These are phyloP conservation scores for Ophion costatus DNA, from an alignment of 2,888 invertebrate genomes.

Conservation along the genomic window DNA sequence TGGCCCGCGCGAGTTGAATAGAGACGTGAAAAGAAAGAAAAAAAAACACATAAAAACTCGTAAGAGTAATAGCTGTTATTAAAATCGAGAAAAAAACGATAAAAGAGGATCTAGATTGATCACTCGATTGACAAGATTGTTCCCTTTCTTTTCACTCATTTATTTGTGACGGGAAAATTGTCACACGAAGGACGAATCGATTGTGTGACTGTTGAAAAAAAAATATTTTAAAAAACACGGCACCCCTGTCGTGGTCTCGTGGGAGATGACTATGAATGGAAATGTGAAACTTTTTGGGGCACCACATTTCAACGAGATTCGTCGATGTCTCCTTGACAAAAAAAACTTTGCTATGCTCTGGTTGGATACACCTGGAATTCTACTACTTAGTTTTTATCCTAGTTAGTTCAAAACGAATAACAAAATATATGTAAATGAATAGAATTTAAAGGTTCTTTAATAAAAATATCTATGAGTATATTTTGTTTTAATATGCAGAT, in stretches of 20 bases:
- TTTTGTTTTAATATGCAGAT: no score
- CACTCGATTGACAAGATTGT: conserved; percentile 21
- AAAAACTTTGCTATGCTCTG: no score
- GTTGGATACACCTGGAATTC: no score
- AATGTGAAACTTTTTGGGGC: not conserved
- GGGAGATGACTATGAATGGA: conserved; percentile 41
- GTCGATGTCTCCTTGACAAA: not conserved
- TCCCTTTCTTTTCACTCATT: not conserved
- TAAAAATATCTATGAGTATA: no score
- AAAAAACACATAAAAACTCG: conserved; percentile 3
- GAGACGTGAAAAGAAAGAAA: conserved; percentile 14
- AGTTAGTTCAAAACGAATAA: no score
- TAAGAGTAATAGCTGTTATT: conserved; percentile 29
- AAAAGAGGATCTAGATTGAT: conserved; percentile 31
- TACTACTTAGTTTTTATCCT: no score
- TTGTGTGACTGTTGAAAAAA: conserved; percentile 29
- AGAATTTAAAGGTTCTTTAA: no score
- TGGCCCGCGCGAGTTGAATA: not conserved
- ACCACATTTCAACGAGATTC: not conserved
- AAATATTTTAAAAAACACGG: not conserved
- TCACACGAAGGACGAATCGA: not conserved
- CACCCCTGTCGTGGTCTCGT: conserved; percentile 16
- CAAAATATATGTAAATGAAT: no score
- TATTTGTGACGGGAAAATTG: conserved; percentile 5
- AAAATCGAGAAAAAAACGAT: conserved; percentile 10